Evolutionary conservation across 1,140 invertebrate species (phyloP), one percentile per base, ranked within the genome.

Genomic region (Cydia amplana): DNA sequence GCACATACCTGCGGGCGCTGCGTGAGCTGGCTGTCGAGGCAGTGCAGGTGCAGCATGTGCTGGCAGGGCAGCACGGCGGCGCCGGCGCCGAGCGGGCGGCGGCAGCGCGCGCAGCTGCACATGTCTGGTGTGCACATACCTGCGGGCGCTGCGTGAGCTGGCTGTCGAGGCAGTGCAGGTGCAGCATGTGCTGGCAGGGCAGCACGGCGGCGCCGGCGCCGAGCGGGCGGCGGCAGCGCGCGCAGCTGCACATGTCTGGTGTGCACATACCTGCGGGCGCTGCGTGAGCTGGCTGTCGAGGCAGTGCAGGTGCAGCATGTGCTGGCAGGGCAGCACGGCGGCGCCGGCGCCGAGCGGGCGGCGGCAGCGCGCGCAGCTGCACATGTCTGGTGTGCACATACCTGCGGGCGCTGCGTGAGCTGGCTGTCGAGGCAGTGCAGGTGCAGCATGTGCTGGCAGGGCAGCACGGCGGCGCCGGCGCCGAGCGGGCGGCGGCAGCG

Each of bases 361-460:
- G 94, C 81, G 91, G 95, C 86, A 95, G 94, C 7, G 96, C 94
- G 77, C 96, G 93, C 95, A 97, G 55, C 94, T 94, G 28, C 25
- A 25, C 25, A 4, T 28, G 28, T 28, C 28, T 28, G 4, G 28
- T 28, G 28, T 28, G 4, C 2, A 16, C n/a, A 18, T 20, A 60
- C 55, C 4, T 60, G 55, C 55, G 55, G 88, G 78, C 94, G 93
- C 83, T 93, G 95, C 70, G 94, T 91, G 43, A 96, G 94, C 95
- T 96, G 95, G 3, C 94, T 94, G 83, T 96, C 95, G 4, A 97
- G 93, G 86, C 97, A 97, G 73, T 96, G 94, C 78, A 97, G 93
- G 87, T 97, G 97, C 87, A 97, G 94, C 86, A 96, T 94, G 88
- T 98, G 97, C 78, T 94, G 94, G 89, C 97, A 98, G 28, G 94